Conservation (phyloP, 64 coral and sea anemone species). For the Cladopsammia gracilis region DNA sequence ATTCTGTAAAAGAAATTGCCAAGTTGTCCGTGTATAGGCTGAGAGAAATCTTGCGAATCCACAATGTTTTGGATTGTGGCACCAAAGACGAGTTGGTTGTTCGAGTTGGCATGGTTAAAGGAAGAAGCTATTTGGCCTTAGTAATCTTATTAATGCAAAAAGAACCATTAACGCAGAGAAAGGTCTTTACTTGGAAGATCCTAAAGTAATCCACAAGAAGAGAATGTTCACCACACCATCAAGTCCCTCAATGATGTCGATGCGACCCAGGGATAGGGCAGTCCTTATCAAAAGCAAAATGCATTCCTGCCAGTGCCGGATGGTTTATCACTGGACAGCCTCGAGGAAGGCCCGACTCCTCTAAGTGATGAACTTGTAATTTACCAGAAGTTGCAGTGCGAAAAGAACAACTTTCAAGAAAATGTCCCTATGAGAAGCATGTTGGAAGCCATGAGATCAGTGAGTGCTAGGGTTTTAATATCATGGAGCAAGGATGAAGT, state of each 20-base stretch:
- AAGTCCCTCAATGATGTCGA: constrained; percentile 14
- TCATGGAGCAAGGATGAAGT: constrained; percentile 45
- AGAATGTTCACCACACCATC: constrained; percentile 12
- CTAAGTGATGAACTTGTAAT: not conserved
- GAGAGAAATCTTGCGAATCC: constrained; percentile 21
- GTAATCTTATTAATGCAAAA: not conserved
- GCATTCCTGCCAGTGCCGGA: not conserved
- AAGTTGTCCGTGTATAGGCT: constrained; percentile 27
- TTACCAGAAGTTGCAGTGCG: not conserved
- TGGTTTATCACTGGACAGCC: not conserved
- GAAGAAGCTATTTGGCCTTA: constrained; percentile 27
- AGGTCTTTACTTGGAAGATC: constrained; percentile 55
- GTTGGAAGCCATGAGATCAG: not conserved
- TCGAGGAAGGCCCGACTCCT: not conserved
- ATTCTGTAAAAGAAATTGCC: constrained; percentile 11
- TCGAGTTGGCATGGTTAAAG: not conserved
- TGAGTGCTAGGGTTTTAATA: constrained; percentile 33
- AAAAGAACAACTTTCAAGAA: not conserved
- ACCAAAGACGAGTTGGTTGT: constrained; percentile 37
- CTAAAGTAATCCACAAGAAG: constrained; percentile 37
- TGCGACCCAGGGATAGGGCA: constrained; percentile 27
- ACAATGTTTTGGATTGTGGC: constrained; percentile 36
- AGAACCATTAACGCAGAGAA: constrained; percentile 21
- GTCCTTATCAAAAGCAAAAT: constrained; percentile 26
- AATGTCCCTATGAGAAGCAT: not conserved